Evolutionary conservation across 2,888 invertebrate genomes (phyloP).

Genomic region (Aspidiotus rigidus): DNA sequence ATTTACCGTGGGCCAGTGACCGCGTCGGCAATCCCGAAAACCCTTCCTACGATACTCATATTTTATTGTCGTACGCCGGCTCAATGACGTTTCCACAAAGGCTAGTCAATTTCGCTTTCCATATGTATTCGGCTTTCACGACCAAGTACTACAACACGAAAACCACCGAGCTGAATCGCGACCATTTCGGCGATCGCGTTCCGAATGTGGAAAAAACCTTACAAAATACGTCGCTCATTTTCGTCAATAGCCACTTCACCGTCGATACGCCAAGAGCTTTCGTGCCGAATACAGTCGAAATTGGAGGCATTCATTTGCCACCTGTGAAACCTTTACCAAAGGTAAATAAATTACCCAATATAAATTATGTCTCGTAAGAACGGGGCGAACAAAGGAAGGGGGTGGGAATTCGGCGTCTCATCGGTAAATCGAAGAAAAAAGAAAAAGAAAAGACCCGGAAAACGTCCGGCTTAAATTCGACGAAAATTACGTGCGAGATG

Average conservation of each 20-base stretch:
- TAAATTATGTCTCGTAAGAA: too few species aligned
- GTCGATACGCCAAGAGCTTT: conserved; percentile 26
- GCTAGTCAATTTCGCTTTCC: conserved; percentile 45
- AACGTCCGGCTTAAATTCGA: too few species aligned
- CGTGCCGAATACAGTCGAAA: conserved; percentile 31
- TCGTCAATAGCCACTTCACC: conserved; percentile 33
- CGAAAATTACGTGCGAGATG: too few species aligned
- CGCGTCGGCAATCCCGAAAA: conserved; percentile 38
- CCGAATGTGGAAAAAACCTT: conserved; percentile 23
- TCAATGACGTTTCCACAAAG: conserved; percentile 44
- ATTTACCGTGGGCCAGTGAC: conserved; percentile 37
- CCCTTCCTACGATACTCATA: conserved; percentile 37
- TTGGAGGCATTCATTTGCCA: conserved; percentile 34
- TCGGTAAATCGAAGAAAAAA: too few species aligned
- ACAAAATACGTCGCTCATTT: conserved; percentile 30
- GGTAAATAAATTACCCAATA: conserved; percentile 20
- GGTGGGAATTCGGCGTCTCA: too few species aligned
- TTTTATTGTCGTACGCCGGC: conserved; percentile 35
- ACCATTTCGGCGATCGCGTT: conserved; percentile 30
- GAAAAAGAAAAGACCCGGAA: too few species aligned
- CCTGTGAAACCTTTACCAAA: conserved; percentile 23
- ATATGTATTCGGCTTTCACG: conserved; percentile 39
- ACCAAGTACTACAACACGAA: conserved; percentile 28
- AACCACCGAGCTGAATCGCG: conserved; percentile 29
- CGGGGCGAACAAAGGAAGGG: too few species aligned